Evolutionary conservation across 2,113 vertebrate species (phyloP).

Genomic region (Spermophilus dauricus): DNA sequence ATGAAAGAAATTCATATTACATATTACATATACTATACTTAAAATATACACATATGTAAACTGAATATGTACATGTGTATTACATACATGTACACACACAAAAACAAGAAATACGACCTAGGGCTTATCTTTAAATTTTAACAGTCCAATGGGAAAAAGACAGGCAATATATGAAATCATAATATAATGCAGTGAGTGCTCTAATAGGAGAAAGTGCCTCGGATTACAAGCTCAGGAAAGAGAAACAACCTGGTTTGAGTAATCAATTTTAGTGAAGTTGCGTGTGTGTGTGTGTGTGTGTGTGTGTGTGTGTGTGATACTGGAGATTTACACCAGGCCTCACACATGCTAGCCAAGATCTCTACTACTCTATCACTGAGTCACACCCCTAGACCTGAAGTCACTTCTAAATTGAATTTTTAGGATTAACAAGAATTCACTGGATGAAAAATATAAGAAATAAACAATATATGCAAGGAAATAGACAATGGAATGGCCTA

Average conservation of each 20-base stretch:
- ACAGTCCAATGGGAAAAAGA: not conserved
- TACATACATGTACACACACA: not conserved
- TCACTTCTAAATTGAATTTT: slow-evolving; percentile 21
- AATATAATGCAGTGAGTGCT: not conserved
- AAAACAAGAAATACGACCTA: not conserved
- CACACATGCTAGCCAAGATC: not conserved
- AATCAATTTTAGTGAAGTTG: not conserved
- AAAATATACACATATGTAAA: not conserved
- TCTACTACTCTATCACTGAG: not conserved
- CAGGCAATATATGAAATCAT: not conserved
- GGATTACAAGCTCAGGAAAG: not conserved
- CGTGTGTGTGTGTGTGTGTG: not conserved
- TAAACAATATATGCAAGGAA: not conserved
- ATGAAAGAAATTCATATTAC: not conserved
- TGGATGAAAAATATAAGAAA: not conserved
- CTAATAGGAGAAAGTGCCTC: not conserved
- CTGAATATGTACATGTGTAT: not conserved
- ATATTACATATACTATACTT: not conserved
- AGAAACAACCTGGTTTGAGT: not conserved
- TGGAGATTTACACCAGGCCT: not conserved
- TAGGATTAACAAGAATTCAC: slow-evolving; percentile 15
- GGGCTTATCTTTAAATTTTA: not conserved
- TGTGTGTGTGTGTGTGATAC: not conserved
- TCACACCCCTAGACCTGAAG: not conserved
- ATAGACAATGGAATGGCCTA: not conserved